These are phyloP conservation scores for Lophotriccus pileatus DNA, from an alignment of 2,797 vertebrate species.

Conservation along the genomic window DNA sequence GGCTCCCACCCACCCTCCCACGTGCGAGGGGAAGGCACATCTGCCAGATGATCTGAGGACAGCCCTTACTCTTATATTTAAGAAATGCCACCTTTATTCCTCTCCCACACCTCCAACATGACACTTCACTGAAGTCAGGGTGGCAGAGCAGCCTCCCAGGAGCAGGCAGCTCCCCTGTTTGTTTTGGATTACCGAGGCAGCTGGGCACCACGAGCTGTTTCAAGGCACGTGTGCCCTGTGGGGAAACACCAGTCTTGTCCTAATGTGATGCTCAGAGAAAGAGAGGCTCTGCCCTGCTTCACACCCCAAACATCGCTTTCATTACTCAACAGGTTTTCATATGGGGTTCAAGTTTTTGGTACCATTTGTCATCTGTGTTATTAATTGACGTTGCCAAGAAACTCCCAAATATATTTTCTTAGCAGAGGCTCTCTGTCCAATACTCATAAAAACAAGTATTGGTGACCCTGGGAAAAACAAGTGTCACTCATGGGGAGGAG, in stretches of 20 bases:
- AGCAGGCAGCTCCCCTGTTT: background rate
- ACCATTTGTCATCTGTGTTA: background rate
- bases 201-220: background rate
- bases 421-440: background rate
- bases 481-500: background rate
- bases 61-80: background rate
- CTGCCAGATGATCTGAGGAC: background rate
- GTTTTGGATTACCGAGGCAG: background rate
- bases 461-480: background rate
- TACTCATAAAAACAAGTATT: background rate
- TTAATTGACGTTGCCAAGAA: background rate
- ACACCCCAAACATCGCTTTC: background rate
- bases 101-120: background rate
- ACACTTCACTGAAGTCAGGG: background rate
- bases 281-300: background rate
- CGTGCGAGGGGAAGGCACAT: accelerated
- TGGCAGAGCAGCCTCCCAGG: background rate
- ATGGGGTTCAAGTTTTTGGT: background rate
- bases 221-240: background rate
- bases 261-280: background rate
- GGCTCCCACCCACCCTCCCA: background rate
- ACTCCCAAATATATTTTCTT: background rate
- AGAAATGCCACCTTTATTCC: background rate
- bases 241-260: background rate
- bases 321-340: background rate